Percentiles rank a stretch among this genome's conserved stretches.
These are phyloP conservation scores for Drosophila equinoxialis DNA, from an alignment of 1,140 invertebrate species.

Conservation along the genomic window DNA sequence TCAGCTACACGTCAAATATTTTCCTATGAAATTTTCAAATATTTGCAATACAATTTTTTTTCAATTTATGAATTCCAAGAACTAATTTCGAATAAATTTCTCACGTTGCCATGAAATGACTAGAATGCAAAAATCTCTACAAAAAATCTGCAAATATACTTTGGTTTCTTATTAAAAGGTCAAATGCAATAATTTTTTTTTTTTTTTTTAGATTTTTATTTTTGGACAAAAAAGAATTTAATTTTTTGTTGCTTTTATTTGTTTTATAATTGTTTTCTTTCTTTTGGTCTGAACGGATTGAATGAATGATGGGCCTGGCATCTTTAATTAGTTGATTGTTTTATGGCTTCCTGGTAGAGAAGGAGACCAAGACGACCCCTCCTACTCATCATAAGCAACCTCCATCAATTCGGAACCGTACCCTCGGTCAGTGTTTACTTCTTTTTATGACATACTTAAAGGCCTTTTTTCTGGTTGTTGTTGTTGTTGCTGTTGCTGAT, in stretches of 20 bases:
- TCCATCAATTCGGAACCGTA: slow-evolving; percentile 22
- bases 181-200: not conserved
- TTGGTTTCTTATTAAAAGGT: not conserved
- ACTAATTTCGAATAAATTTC: not conserved
- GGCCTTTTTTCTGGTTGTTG: slow-evolving; percentile 35
- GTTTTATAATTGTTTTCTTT: slow-evolving; percentile 1
- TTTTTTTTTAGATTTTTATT: not conserved
- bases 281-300: not conserved
- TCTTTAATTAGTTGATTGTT: slow-evolving; percentile 71
- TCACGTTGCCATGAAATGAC: not conserved
- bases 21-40: not conserved
- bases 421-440: slow-evolving; percentile 55
- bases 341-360: slow-evolving; percentile 71
- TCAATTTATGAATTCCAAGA: not conserved
- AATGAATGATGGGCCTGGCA: slow-evolving; percentile 32
- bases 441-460: slow-evolving; percentile 65
- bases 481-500: slow-evolving; percentile 32
- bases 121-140: not conserved
- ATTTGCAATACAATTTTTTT: too few species aligned
- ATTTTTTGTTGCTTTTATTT: not conserved
- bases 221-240: not conserved
- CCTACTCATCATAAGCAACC: not conserved
- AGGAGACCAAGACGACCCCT: not conserved
- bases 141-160: not conserved
- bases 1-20: not conserved